Evolutionary conservation across 2,888 invertebrate genomes (phyloP).

Genomic region (Autographa pulchrina): DNA sequence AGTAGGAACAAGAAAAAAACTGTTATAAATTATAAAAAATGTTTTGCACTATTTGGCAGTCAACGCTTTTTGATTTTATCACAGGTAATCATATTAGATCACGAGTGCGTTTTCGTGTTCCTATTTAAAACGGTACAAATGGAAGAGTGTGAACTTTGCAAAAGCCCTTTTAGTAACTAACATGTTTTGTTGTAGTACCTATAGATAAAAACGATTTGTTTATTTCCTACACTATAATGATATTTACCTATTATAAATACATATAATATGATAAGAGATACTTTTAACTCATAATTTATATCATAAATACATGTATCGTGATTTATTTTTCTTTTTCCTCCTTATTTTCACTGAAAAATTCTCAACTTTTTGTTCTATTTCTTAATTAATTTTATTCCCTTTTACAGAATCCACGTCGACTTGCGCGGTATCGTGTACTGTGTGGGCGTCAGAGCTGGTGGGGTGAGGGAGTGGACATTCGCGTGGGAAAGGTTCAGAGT

Average conservation of each 20-base stretch:
- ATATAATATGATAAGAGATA: too few relatives aligned
- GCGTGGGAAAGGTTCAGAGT: constrained; percentile 94
- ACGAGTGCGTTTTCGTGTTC: constrained; percentile 2
- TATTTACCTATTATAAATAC: too few relatives aligned
- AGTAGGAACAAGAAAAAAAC: too few relatives aligned
- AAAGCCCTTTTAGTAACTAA: background rate
- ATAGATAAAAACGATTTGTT: background rate
- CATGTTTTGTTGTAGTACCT: background rate
- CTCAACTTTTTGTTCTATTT: too few relatives aligned
- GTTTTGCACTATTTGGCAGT: background rate
- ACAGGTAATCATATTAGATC: background rate
- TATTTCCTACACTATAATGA: background rate
- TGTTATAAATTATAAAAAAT: background rate
- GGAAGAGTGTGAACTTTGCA: background rate
- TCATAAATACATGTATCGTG: too few relatives aligned
- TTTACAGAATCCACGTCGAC: constrained; percentile 94
- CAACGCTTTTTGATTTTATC: background rate
- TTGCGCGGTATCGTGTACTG: constrained; percentile 96
- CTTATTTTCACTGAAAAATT: too few relatives aligned
- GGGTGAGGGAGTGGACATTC: constrained; percentile 96
- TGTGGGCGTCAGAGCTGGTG: constrained; percentile 95
- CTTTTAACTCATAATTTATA: too few relatives aligned
- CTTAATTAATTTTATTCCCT: background rate
- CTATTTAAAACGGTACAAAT: background rate
- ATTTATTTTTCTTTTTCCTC: too few relatives aligned